Percentiles rank a stretch among this genome's conserved stretches.
Conservation (phyloP, 2,888 invertebrate genomes). For the Drosophila vallismaia region DNA sequence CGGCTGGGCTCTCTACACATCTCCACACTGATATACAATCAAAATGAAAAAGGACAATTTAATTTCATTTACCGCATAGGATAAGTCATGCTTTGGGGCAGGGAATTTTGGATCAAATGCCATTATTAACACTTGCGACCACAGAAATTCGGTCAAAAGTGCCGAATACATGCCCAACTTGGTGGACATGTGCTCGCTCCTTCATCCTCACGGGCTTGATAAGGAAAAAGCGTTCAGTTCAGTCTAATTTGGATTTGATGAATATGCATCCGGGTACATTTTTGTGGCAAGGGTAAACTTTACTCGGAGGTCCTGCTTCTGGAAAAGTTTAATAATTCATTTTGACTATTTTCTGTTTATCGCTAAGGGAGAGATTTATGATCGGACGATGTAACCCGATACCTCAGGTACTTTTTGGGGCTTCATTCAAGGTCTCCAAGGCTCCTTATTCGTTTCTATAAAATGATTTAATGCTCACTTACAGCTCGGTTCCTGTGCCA, state of each 20-base stretch:
- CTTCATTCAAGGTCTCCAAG: conserved; percentile 27
- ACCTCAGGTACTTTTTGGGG: conserved; percentile 35
- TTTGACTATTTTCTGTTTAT: conserved; percentile 73
- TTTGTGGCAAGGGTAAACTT: background rate
- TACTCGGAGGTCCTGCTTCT: conserved; percentile 4
- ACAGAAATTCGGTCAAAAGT: conserved; percentile 71
- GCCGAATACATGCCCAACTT: conserved; percentile 29
- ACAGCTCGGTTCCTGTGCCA: conserved; percentile 47
- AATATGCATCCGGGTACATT: conserved; percentile 45
- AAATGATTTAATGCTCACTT: conserved; percentile 75
- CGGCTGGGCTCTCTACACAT: background rate
- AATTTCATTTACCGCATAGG: conserved; percentile 69
- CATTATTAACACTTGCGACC: conserved; percentile 77
- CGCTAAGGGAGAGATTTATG: conserved; percentile 75
- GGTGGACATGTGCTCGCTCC: conserved; percentile 45
- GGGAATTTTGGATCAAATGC: conserved; percentile 45
- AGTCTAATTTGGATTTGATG: conserved; percentile 80
- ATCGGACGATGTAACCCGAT: conserved; percentile 66
- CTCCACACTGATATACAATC: conserved; percentile 62
- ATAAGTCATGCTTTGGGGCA: conserved; percentile 25
- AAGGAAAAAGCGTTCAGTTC: conserved; percentile 27
- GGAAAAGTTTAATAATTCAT: conserved; percentile 69
- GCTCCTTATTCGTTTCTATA: conserved; percentile 65
- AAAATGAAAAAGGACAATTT: conserved; percentile 78
- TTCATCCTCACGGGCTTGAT: conserved; percentile 28